Conservation (phyloP, 1,140 invertebrate species). For the Littorina saxatilis region DNA sequence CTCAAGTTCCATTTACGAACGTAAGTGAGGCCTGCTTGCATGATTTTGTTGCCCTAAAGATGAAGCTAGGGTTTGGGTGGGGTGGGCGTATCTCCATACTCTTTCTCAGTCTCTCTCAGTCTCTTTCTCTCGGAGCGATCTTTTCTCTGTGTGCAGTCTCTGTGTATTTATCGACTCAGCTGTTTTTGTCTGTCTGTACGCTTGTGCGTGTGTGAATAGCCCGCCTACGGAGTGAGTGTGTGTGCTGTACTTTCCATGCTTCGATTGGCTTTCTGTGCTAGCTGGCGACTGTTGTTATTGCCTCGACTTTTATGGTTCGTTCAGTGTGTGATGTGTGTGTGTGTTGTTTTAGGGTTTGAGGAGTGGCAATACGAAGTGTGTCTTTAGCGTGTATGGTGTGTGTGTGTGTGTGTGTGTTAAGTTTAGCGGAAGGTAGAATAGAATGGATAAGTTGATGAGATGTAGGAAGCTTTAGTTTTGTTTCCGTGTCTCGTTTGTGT, state of each 20-base stretch:
- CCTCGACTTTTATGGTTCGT: too few relatives aligned
- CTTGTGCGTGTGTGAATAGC: not conserved
- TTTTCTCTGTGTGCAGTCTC: not conserved
- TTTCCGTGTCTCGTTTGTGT: too few relatives aligned
- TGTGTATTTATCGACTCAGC: not conserved
- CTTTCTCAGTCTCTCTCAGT: not conserved
- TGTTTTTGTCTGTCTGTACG: not conserved
- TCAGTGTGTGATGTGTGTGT: too few relatives aligned
- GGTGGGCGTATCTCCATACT: slow-evolving; percentile 6
- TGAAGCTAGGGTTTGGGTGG: not conserved
- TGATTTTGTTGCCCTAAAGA: not conserved
- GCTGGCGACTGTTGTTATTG: too few relatives aligned
- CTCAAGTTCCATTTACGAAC: slow-evolving; percentile 19
- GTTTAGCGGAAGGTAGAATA: too few relatives aligned
- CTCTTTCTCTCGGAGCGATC: not conserved
- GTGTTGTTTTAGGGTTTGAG: too few relatives aligned
- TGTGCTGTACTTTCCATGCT: not conserved
- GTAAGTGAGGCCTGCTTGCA: not conserved
- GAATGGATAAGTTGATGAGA: too few relatives aligned
- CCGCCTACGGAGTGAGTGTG: not conserved
- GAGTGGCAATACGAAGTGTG: too few relatives aligned
- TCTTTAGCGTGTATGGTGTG: too few relatives aligned
- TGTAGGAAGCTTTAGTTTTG: too few relatives aligned
- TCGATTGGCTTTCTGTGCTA: too few relatives aligned
- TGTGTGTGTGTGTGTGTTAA: too few relatives aligned